A percentile compares a stretch with the other conserved stretches of the same genome.
Evolutionary conservation across 2,888 invertebrate genomes (phyloP).

Genomic region (Geotrupes spiniger): DNA sequence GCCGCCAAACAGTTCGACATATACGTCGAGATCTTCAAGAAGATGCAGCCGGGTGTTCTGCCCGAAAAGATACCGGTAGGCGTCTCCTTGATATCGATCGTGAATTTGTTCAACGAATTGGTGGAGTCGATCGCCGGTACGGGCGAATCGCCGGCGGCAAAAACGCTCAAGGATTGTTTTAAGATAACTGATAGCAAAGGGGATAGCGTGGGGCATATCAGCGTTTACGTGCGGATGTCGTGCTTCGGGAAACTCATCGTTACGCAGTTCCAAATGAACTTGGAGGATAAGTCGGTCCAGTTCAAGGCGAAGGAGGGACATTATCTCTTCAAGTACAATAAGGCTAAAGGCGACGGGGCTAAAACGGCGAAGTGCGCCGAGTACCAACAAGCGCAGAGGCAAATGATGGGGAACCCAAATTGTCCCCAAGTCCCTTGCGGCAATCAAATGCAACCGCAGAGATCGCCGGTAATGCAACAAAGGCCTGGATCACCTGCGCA

Average conservation of each 20-base stretch:
- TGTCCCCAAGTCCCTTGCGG: slow-evolving; percentile 46
- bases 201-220: slow-evolving; percentile 56
- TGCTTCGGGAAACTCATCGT: slow-evolving; percentile 65
- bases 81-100: slow-evolving; percentile 57
- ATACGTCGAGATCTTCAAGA: slow-evolving; percentile 57
- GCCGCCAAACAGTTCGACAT: slow-evolving; percentile 58
- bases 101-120: slow-evolving; percentile 59
- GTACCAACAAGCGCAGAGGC: slow-evolving; percentile 30
- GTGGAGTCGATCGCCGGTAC: slow-evolving; percentile 50
- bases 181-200: slow-evolving; percentile 54
- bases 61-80: slow-evolving; percentile 64
- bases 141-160: slow-evolving; percentile 54
- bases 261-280: slow-evolving; percentile 62
- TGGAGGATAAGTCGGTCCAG: slow-evolving; percentile 48
- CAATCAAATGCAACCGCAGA: slow-evolving; percentile 39
- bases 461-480: slow-evolving; percentile 40
- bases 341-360: slow-evolving; percentile 30
- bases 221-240: slow-evolving; percentile 62
- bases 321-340: slow-evolving; percentile 47
- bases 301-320: slow-evolving; percentile 50
- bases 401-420: slow-evolving; percentile 1
- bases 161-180: slow-evolving; percentile 62
- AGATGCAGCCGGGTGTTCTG: slow-evolving; percentile 59
- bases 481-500: slow-evolving; percentile 41
- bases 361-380: slow-evolving; percentile 33